Base-by-base conservation (phyloP, 2,888 invertebrate species). In the Drosophila testacea region DNA sequence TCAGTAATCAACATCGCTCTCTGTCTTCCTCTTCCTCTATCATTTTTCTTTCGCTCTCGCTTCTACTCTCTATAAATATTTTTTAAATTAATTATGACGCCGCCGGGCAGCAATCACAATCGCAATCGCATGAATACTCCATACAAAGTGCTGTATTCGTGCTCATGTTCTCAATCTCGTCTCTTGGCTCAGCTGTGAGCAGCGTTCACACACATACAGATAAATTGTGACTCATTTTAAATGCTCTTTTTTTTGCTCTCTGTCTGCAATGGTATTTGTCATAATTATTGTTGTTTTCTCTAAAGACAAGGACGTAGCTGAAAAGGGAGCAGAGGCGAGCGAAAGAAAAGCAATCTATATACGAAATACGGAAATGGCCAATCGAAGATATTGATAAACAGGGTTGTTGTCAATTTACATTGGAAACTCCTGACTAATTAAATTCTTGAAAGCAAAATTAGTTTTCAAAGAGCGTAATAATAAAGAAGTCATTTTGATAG, bases 21-120 rank as follows among this genome's bases (percentile, higher is more conserved):
- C 62, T 48, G 57, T 57, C 56, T 57, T 27, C 61, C 22, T 48
- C 39, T 46, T 48, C 36, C 50, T 61, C 56, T 48, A 30, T n/a
- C 54, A 41, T 36, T 56, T 44, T 36, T 62, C 42, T 39, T 46
- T 34, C 27, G 41, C 36, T 50, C 47, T 41, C 34, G 38, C 56
- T 55, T 50, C 42, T 42, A 46, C 61, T 51, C 69, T 69, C 69
- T 63, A 52, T 67, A 66, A 64, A 71, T 16, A 42, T 57, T 67
- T 27, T 54, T 78, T 62, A 76, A 88, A 86, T 88, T 84, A 79
- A 86, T 84, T 79, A 83, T 75, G 81, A 77, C 77, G 79, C 79
- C 69, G 77, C 69, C 81, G 76, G 70, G 71, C 71, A 77, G 67
- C 41, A 64, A 68, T 64, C 70, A 56, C 67, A 75, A 73, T 71